Percentiles rank a stretch among this genome's conserved stretches.
Evolutionary conservation across 2,113 vertebrate species (phyloP).

Genomic region (Rhombomys opimus): DNA sequence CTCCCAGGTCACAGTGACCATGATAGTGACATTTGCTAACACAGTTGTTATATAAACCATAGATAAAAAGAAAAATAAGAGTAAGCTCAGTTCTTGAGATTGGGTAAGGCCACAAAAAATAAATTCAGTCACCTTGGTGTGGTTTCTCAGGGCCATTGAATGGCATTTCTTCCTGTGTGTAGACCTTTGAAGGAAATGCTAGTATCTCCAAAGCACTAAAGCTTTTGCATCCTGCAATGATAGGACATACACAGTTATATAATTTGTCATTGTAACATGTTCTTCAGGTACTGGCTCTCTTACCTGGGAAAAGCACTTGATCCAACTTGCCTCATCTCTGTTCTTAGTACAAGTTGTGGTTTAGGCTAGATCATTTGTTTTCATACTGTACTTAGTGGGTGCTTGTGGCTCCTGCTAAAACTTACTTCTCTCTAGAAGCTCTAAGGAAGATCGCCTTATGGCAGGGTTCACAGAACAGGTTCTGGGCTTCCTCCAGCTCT

Average conservation of each 20-base stretch:
- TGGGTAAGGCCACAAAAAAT: constrained; percentile 74
- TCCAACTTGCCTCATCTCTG: background rate
- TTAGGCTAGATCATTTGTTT: background rate
- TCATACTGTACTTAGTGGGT: background rate
- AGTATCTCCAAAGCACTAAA: background rate
- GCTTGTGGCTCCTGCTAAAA: background rate
- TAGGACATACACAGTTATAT: rapidly evolving
- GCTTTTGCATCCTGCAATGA: background rate
- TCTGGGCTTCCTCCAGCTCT: background rate
- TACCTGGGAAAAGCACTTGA: background rate
- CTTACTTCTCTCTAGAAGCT: background rate
- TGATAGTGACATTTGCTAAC: constrained; percentile 69
- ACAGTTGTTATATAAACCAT: constrained; percentile 56
- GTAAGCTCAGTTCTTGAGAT: constrained; percentile 51
- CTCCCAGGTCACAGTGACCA: constrained; percentile 64
- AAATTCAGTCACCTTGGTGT: constrained; percentile 73
- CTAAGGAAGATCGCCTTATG: background rate
- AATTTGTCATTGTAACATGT: background rate
- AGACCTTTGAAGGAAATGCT: background rate
- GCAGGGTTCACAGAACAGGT: background rate
- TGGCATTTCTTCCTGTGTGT: background rate
- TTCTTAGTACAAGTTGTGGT: background rate
- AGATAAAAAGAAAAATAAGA: constrained; percentile 66
- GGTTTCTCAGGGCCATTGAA: constrained; percentile 62
- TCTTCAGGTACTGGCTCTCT: background rate